These are phyloP conservation scores for Agrypnus murinus DNA, from an alignment of 2,888 invertebrate species.

Conservation along the genomic window DNA sequence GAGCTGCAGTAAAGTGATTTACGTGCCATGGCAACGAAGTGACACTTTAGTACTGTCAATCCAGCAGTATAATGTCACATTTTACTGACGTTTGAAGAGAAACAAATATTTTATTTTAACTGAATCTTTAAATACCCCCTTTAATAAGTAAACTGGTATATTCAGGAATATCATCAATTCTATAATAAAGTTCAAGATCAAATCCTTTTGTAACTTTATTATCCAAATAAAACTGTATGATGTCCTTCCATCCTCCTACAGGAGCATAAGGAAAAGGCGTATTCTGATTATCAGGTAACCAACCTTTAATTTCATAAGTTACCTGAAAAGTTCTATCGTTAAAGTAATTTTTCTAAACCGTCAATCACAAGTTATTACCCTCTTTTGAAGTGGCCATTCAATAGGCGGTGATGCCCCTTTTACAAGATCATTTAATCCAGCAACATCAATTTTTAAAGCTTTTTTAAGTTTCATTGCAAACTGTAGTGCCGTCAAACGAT, in stretches of 20 bases:
- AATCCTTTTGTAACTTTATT: slow-evolving; percentile 3
- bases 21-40: no score
- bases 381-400: not conserved
- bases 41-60: no score
- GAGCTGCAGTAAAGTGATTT: no score
- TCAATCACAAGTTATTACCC: no score
- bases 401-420: not conserved
- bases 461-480: not conserved
- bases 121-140: no score
- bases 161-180: slow-evolving; percentile 9
- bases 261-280: slow-evolving; percentile 9
- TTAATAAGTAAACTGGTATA: no score
- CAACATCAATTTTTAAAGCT: not conserved
- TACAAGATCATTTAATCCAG: not conserved
- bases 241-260: not conserved
- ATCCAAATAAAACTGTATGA: not conserved
- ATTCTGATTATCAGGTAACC: not conserved
- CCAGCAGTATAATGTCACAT: no score
- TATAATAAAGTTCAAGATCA: slow-evolving; percentile 5
- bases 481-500: not conserved
- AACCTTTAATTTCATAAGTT: not conserved
- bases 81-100: no score
- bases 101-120: no score
- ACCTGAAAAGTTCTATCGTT: no score
- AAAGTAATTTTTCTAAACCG: no score